Base-by-base conservation (phyloP, 1,140 invertebrate species). In the Solenopsis fugax region DNA sequence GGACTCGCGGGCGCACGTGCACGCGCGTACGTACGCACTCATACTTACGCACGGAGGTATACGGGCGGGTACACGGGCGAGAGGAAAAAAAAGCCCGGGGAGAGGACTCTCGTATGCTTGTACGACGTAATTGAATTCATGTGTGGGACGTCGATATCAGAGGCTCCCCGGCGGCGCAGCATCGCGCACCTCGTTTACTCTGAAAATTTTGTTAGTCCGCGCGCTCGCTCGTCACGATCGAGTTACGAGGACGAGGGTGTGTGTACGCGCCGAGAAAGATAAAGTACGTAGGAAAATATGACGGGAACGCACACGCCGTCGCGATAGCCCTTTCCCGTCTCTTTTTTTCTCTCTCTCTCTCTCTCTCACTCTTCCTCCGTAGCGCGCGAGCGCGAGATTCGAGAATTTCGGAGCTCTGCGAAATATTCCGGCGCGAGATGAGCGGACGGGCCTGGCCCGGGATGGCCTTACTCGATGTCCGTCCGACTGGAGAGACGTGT, bases 81-180 rank as follows among this genome's bases (percentile, higher is more conserved):
- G 65, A 48, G 21, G 48, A 52, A 64, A 72, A 82, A 72, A 86
- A 78, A 21, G 29, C 48, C 48, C 24, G 75, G 56, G 64, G n/a
- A 75, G 54, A 62, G 78, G 65, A 73, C 65, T 64, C 85, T 50
- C 65, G 78, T 71, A 41, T 71, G 85, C 77, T 87, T 87, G 85
- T 84, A 72, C 78, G 78, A 69, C 78, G 85, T 87, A 87, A 87
- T 87, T 84, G 85, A 87, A 87, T 87, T 87, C 85, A 77, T 87
- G 85, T 84, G 85, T 84, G 78, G 85, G 85, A 87, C 85, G 85
- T 87, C 85, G 85, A 87, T 87, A 87, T 87, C 85, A 62, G 72
- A 87, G 78, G 77, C 54, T 77, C 77, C 60, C 75, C 56, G 64
- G 50, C 85, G 64, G 56, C 78, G 65, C 67, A 69, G 85, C 85